Percentiles rank a stretch among this genome's conserved stretches.
phyloP scores from a whole-genome alignment of 2,797 vertebrate species.

The Tinamus major region DNA sequence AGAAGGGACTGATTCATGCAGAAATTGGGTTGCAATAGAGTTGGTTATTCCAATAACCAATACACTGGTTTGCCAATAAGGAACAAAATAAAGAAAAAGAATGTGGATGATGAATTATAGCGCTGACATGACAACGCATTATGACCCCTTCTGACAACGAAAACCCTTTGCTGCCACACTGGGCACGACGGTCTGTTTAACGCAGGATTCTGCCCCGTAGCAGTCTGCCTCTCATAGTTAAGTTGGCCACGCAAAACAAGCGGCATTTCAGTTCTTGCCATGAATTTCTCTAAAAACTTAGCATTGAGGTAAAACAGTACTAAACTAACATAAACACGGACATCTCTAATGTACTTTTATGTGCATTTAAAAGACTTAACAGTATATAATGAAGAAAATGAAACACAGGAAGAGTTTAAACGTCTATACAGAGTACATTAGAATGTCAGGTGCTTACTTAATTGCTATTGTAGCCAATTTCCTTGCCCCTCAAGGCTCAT shows the following conservation, averaged over 20 bases:
- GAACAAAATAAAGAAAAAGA: not conserved
- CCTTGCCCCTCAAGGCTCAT: slow-evolving; percentile 78
- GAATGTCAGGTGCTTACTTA: slow-evolving; percentile 70
- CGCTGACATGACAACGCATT: not conserved
- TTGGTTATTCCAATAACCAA: too few species aligned
- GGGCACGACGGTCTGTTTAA: not conserved
- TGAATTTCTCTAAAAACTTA: not conserved
- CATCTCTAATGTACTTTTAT: not conserved
- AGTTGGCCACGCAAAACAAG: too few species aligned
- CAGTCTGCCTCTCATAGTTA: not conserved
- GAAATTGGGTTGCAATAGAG: not conserved
- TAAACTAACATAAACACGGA: not conserved
- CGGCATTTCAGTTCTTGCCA: not conserved
- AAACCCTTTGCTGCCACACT: not conserved
- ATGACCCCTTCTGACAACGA: not conserved
- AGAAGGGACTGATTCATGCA: not conserved
- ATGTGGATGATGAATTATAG: not conserved
- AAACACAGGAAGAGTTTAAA: not conserved
- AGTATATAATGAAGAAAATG: not conserved
- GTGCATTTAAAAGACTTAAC: not conserved
- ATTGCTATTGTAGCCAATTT: slow-evolving; percentile 75
- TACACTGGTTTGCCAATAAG: not conserved
- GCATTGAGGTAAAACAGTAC: not conserved
- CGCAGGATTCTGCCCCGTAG: not conserved
- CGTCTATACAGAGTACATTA: slow-evolving; percentile 44